Base-by-base conservation (phyloP, 1,140 invertebrate species). In the Drosophila varians region DNA sequence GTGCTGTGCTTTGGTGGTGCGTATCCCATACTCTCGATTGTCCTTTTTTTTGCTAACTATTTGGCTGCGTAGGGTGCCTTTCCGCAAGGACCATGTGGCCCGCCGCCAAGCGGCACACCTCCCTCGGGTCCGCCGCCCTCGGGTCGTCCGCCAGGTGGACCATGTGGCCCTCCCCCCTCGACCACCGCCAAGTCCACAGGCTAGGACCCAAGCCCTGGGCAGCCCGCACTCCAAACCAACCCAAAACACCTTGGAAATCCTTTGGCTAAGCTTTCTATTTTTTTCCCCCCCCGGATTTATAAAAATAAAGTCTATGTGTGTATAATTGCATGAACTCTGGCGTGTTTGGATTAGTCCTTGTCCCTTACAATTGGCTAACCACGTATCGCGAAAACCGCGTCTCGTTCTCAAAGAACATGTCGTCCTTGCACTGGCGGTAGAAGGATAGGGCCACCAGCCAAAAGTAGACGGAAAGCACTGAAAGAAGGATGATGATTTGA, bases 71-170 rank as follows among this genome's bases (percentile, higher is more conserved):
- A 80, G 77, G 57, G 38, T 11, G 61, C 78, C 12, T 31, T 34
- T 18, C 84, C 84, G 5, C 86, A 80, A 28, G 57, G 61, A 1
- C 40, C 47, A 3, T 86, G 75, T 18, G 73, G 79, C 0, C 57
- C 86, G 0, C 86, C 66, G 3, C 86, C 84, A 4, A 73, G 46
- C 11, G 86, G 86, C 25, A 38, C 74, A 0, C 86, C 76, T 7
- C 79, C 80, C 4, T 56, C 68, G 8, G 83, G 84, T 0, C 54
- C 75, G 0, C 75, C 60, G 0, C 83, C 83, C 0, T 51, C 69
- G 11, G 84, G 84, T 5, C 72, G 55, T 14, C 82, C 80, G 1
- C 71, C 71, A 2, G 58, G 70, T 3, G 66, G 68, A 5, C 79
- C 51, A 4, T 60, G 53, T 6, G 40, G 49, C 8, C 28, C 58